Base-by-base conservation (phyloP, 2,888 invertebrate species). In the Eilema griseolum region DNA sequence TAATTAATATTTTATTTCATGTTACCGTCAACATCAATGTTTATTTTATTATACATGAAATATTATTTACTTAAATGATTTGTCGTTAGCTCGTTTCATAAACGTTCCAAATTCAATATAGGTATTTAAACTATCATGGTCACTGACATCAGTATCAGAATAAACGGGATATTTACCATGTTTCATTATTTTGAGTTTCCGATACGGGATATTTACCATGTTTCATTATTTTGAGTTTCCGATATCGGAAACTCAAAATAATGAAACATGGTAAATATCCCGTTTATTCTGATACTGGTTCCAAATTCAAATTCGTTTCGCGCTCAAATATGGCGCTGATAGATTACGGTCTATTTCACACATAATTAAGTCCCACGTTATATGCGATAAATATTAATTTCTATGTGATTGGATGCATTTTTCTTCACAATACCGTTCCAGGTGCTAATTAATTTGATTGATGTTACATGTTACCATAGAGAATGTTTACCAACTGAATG, bases 51-150 rank as follows among this genome's bases (percentile, higher is more conserved):
- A 78, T 11, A 26, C 16, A 16, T 80, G 72, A 78, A 80, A 74
- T 76, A 74, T 70, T 57, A 69, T 74, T 73, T 75, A 75, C 77
- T 78, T 81, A 82, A 74, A 66, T 59, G 70, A 76, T 80, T n/a
- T 71, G 74, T 67, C 63, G 74, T 52, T 61, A 41, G 61, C 65
- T 61, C 69, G 60, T 70, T 64, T 67, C 69, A 74, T 77, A 62
- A 69, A 69, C 65, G 61, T 73, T 83, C 2, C 75, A 72, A n/a
- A n/a, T n/a, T n/a, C n/a, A n/a, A n/a, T n/a, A n/a, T n/a, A n/a
- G n/a, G n/a, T n/a, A n/a, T n/a, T n/a, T n/a, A n/a, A n/a, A n/a
- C n/a, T n/a, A n/a, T n/a, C n/a, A n/a, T n/a, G n/a, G n/a, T n/a
- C n/a, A n/a, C n/a, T n/a, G n/a, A n/a, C n/a, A n/a, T n/a, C n/a